These are phyloP conservation scores for Romanogobio albipinnatus DNA, from an alignment of 2,113 vertebrate genomes.

Conservation along the genomic window DNA sequence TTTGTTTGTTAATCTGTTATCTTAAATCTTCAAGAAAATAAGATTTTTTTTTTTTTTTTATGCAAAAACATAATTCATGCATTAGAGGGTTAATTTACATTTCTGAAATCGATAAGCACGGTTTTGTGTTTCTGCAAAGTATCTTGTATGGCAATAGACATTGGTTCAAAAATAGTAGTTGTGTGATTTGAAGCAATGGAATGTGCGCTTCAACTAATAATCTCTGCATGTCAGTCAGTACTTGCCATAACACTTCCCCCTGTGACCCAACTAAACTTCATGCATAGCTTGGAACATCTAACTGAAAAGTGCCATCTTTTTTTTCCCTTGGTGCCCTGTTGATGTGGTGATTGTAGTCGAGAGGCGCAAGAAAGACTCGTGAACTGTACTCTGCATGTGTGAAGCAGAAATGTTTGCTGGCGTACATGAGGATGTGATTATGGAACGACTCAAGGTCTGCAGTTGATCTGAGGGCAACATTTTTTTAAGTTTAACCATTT, in stretches of 20 bases:
- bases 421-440: not conserved
- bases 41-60: too few relatives aligned
- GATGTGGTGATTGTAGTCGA: not conserved
- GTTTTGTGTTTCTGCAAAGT: too few relatives aligned
- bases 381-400: not conserved
- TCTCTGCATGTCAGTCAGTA: not conserved
- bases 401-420: not conserved
- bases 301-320: not conserved
- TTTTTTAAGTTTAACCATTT: not conserved
- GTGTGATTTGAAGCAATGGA: too few relatives aligned
- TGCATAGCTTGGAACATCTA: not conserved
- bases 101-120: too few relatives aligned
- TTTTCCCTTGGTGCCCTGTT: not conserved
- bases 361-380: not conserved
- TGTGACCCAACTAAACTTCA: not conserved
- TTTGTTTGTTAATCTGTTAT: too few relatives aligned
- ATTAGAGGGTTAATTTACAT: too few relatives aligned
- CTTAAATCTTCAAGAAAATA: too few relatives aligned
- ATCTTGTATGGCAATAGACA: too few relatives aligned
- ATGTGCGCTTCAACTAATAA: too few relatives aligned
- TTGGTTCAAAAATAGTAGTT: too few relatives aligned
- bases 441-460: not conserved
- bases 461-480: not conserved
- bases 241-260: not conserved
- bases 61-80: too few relatives aligned